Conservation (phyloP, 1,140 invertebrate genomes). For the Lepidurus packardi region DNA sequence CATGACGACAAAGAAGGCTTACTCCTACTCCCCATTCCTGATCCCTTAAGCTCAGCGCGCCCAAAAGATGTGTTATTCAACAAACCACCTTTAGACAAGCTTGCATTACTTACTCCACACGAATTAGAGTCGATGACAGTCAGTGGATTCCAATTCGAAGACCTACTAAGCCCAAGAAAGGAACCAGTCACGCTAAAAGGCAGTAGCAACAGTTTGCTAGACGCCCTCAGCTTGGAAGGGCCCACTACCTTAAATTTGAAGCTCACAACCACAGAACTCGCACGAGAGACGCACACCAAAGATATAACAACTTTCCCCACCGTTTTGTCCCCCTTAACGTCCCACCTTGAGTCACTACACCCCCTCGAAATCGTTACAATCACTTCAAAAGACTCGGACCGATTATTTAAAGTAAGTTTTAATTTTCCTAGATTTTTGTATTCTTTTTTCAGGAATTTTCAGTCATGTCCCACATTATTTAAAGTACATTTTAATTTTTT, state of each 20-base stretch:
- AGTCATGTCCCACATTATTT: no score
- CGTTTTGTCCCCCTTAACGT: neutral
- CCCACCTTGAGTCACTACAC: neutral
- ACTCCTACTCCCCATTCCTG: neutral
- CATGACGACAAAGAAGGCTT: constrained; percentile 27
- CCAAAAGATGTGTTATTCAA: neutral
- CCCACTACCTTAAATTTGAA: neutral
- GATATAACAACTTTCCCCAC: neutral
- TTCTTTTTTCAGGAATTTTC: no score
- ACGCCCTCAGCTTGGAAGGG: neutral
- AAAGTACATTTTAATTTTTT: no score
- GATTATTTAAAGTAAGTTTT: neutral
- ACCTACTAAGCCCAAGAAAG: neutral
- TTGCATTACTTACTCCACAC: constrained; percentile 25
- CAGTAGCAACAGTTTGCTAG: constrained; percentile 1
- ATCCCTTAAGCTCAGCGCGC: neutral
- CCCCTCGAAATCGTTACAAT: neutral
- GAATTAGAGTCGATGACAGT: constrained; percentile 30
- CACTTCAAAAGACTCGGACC: neutral
- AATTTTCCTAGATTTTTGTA: neutral
- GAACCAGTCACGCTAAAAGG: constrained; percentile 25
- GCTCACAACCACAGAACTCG: constrained; percentile 20
- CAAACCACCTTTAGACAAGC: constrained; percentile 23
- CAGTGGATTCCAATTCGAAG: constrained; percentile 19
- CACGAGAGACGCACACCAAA: neutral